Evolutionary conservation across 2,113 vertebrate genomes (phyloP).

Genomic region (Laterallus jamaicensis): DNA sequence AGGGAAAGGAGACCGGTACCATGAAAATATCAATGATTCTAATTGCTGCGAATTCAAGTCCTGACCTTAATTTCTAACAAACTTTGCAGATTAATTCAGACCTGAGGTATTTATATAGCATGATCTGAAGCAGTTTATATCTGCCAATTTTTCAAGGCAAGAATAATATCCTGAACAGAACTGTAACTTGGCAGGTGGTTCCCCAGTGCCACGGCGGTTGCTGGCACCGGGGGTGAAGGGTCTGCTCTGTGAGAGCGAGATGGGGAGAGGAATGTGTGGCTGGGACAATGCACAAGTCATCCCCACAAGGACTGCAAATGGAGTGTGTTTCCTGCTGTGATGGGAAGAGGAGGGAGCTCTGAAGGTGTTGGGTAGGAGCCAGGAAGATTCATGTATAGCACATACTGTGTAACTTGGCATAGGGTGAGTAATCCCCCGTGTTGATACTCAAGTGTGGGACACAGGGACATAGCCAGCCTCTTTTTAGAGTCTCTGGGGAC

Average conservation of each 20-base stretch:
- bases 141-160: neutral
- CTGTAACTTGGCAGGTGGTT: neutral
- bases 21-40: constrained; percentile 58
- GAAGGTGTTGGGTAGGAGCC: neutral
- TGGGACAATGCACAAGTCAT: neutral
- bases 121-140: neutral
- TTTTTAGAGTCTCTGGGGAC: too few relatives aligned
- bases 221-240: neutral
- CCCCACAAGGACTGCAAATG: neutral
- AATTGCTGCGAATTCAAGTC: constrained; percentile 48
- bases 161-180: neutral
- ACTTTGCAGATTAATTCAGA: constrained; percentile 65
- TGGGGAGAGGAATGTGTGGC: neutral
- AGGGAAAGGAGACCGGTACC: constrained; percentile 41
- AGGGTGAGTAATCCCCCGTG: too few relatives aligned
- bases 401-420: too few relatives aligned
- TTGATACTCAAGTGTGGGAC: too few relatives aligned
- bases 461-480: too few relatives aligned
- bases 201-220: neutral
- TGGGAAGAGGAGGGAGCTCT: neutral
- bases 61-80: constrained; percentile 62
- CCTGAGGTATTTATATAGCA: neutral
- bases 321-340: neutral
- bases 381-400: neutral
- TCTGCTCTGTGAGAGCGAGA: neutral